Base-by-base conservation (phyloP, 2,113 vertebrate species). In the Zosterops borbonicus region DNA sequence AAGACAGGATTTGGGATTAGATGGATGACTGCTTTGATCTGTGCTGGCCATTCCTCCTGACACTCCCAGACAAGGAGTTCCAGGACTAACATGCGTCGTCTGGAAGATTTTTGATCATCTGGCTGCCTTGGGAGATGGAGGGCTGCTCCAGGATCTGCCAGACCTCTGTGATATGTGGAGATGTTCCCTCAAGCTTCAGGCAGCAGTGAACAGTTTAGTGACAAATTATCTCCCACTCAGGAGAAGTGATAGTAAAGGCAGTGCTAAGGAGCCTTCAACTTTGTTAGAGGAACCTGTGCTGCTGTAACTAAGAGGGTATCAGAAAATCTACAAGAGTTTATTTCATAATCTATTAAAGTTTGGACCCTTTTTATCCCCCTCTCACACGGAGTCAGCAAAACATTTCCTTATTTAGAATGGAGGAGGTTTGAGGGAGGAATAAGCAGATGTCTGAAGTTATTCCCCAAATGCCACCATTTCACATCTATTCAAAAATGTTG, bases 1-100 rank as follows among this genome's bases (percentile, higher is more conserved):
- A 19, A 93, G 90, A 63, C 59, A 67, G 91, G 95, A 96, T 95
- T 96, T 93, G 80, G 95, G 91, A 95, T 97, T 96, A 97, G 91
- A 75, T 93, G 80, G 73, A 74, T 90, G 80, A 78, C 21, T 92
- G 95, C 94, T 97, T 92, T 93, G 94, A 95, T 94, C 92, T 88
- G 88, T 78, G 90, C 76, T 90, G 93, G 71, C 82, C 90, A 37
- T 92, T 89, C 80, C 86, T 94, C 74, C 41, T 53, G 49, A 60
- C 58, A 42, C 53, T 69, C 23, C 59, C 4, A 77, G 42, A 85
- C 49, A 60, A 73, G 77, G 65, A 84, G 44, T 82, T 91, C 37
- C 35, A 59, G 84, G 46, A 91, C 18, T 71, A 64, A 47, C 83
- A 85, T 4, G 62, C 84, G 53, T 85, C 21, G 0, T 86, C 75